These are phyloP conservation scores for Hypotaenidia philippensis DNA, from an alignment of 2,797 vertebrate genomes.

Conservation along the genomic window DNA sequence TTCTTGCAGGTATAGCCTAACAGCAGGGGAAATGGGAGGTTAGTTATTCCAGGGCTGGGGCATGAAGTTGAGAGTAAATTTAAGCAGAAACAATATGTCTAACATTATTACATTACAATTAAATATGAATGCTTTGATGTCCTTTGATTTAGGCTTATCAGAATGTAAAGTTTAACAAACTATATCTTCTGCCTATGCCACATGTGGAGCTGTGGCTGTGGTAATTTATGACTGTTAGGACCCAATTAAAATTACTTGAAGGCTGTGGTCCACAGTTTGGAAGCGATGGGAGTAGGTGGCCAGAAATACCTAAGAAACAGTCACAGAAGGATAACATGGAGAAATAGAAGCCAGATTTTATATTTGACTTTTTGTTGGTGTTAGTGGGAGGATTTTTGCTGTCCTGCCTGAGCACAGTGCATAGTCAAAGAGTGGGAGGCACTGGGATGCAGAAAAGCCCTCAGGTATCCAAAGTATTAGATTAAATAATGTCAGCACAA, in stretches of 20 bases:
- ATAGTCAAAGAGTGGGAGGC: not conserved
- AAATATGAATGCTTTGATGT: not conserved
- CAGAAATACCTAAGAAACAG: not conserved
- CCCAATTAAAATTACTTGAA: not conserved
- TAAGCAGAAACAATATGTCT: not conserved
- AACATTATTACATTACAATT: not conserved
- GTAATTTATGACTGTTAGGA: not conserved
- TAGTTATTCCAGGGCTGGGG: not conserved
- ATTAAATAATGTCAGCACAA: not conserved
- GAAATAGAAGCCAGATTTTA: not conserved
- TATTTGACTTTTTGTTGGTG: not conserved
- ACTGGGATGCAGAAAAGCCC: not conserved
- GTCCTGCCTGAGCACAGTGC: not conserved
- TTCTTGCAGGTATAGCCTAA: not conserved
- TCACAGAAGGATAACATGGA: not conserved
- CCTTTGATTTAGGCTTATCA: not conserved
- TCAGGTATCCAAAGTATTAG: constrained; percentile 2
- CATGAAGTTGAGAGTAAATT: not conserved
- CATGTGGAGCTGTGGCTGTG: not conserved
- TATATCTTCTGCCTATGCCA: not conserved
- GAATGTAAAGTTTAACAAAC: not conserved
- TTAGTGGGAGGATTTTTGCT: not conserved
- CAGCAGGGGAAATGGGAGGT: not conserved
- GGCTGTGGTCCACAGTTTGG: not conserved
- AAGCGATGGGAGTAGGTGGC: not conserved